phyloP scores from a whole-genome alignment of 2,113 vertebrate species.

The Proterorhinus semilunaris region DNA sequence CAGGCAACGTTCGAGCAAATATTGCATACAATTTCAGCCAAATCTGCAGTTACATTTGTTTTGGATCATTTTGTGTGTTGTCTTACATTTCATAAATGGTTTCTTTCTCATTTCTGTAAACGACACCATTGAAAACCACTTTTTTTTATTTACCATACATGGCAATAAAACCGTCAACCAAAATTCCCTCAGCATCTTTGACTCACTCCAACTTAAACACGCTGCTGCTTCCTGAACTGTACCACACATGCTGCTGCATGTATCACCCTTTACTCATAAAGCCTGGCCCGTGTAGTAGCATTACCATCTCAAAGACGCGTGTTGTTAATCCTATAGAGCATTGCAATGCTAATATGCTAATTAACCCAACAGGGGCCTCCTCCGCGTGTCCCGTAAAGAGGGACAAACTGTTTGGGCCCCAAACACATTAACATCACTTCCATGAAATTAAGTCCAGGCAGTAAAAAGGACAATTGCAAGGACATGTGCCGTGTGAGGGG shows the following conservation, averaged over 20 bases:
- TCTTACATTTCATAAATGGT: too few species aligned
- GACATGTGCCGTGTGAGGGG: conserved; percentile 48
- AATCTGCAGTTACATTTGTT: too few species aligned
- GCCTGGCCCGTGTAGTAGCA: background rate
- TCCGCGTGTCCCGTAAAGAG: background rate
- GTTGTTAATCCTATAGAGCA: conserved; percentile 1
- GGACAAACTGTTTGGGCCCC: background rate
- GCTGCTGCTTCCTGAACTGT: background rate
- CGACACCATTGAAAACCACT: too few species aligned
- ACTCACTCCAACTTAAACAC: background rate
- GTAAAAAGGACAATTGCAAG: conserved; percentile 43
- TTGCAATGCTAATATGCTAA: conserved; percentile 6
- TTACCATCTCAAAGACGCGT: conserved; percentile 3
- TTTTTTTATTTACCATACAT: background rate
- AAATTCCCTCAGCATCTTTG: background rate
- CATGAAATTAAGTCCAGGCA: conserved; percentile 50
- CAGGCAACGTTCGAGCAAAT: too few species aligned
- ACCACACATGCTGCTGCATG: background rate
- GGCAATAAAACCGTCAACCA: background rate
- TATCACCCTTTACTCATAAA: background rate
- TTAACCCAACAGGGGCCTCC: background rate
- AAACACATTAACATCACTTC: conserved; percentile 28
- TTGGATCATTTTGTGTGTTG: too few species aligned
- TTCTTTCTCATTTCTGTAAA: too few species aligned
- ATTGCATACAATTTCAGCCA: too few species aligned